Evolutionary conservation across 2,113 vertebrate genomes (phyloP).

Genomic region (Addax nasomaculatus): DNA sequence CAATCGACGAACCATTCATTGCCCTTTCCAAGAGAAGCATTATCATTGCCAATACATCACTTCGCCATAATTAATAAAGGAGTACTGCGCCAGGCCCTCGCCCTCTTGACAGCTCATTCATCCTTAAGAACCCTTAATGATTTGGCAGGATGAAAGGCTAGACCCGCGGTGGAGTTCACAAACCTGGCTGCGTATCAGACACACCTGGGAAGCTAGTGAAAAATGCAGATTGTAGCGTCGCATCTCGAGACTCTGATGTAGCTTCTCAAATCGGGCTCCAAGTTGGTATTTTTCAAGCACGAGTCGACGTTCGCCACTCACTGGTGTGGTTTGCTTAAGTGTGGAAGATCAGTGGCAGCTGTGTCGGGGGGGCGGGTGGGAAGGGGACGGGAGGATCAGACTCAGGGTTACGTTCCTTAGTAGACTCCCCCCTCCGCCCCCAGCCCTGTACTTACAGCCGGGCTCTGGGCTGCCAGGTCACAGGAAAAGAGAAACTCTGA

Average conservation of each 20-base stretch:
- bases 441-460: neutral
- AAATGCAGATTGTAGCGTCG: neutral
- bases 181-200: neutral
- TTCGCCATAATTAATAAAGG: slow-evolving; percentile 68
- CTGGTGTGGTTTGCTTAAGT: neutral
- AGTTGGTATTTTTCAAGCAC: neutral
- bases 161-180: slow-evolving; percentile 40
- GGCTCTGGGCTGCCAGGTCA: neutral
- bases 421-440: neutral
- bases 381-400: neutral
- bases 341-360: no score
- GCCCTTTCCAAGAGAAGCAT: slow-evolving; percentile 66
- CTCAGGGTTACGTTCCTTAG: neutral
- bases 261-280: neutral
- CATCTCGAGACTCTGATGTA: neutral
- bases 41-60: slow-evolving; percentile 63
- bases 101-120: slow-evolving; percentile 63
- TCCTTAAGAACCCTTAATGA: slow-evolving; percentile 62
- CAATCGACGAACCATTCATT: slow-evolving; percentile 65
- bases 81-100: slow-evolving; percentile 46
- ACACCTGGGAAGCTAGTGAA: slow-evolving; percentile 1
- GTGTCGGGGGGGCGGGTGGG: accelerated
- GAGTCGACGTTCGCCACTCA: neutral
- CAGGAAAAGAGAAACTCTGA: neutral
- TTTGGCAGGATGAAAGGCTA: slow-evolving; percentile 41